Conservation (phyloP, 2,888 invertebrate genomes). For the Asteroscopus sphinx region DNA sequence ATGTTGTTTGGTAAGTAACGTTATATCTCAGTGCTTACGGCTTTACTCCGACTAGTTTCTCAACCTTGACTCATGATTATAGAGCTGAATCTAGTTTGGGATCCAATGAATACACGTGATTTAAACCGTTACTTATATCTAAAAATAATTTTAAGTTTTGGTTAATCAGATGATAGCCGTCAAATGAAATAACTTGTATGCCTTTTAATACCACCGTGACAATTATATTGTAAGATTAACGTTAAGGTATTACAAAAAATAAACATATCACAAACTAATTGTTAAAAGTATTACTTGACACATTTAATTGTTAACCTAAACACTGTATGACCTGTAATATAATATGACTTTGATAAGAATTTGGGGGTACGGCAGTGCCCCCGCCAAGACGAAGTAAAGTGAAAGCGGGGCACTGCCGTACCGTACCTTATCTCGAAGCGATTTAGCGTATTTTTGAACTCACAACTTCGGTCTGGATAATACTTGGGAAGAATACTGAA, state of each 20-base stretch:
- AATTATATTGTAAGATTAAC: slow-evolving; percentile 57
- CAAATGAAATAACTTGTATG: slow-evolving; percentile 49
- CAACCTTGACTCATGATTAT: too few species aligned
- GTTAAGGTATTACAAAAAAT: slow-evolving; percentile 59
- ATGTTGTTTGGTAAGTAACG: slow-evolving; percentile 12
- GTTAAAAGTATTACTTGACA: slow-evolving; percentile 54
- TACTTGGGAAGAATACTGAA: too few species aligned
- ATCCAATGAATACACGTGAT: too few species aligned
- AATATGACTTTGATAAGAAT: slow-evolving; percentile 18
- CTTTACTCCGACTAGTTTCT: too few species aligned
- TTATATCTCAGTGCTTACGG: not conserved
- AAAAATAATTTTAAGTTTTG: slow-evolving; percentile 8
- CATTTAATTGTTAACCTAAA: slow-evolving; percentile 50
- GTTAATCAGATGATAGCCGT: slow-evolving; percentile 38
- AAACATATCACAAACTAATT: slow-evolving; percentile 66
- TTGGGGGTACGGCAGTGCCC: too few species aligned
- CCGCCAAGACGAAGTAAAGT: too few species aligned
- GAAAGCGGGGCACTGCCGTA: too few species aligned
- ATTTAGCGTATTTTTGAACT: too few species aligned
- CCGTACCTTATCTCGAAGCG: too few species aligned
- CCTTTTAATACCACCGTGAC: slow-evolving; percentile 60
- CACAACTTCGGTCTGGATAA: too few species aligned
- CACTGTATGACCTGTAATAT: slow-evolving; percentile 53
- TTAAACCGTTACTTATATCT: not conserved
- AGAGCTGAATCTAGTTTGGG: too few species aligned